Evolutionary conservation across 1,140 invertebrate species (phyloP).

Genomic region (Chlorops oryzae): DNA sequence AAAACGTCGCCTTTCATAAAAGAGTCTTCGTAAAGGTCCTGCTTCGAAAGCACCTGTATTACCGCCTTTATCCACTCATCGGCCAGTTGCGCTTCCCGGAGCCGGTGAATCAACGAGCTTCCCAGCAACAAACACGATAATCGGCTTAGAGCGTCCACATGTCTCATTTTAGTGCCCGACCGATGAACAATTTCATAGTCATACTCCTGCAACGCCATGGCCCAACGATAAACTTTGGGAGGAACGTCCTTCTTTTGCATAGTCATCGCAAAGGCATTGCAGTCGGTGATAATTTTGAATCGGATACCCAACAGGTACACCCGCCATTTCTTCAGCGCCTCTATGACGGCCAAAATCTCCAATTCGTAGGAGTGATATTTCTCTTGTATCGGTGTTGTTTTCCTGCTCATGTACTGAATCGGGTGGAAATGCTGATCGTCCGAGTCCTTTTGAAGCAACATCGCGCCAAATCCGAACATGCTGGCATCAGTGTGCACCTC

Average conservation of each 20-base stretch:
- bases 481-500: slow-evolving; percentile 44
- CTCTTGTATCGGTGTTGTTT: slow-evolving; percentile 17
- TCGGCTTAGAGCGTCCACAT: slow-evolving; percentile 9
- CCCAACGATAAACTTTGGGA: slow-evolving; percentile 2
- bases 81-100: too few species aligned
- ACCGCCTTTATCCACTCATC: slow-evolving; percentile 2
- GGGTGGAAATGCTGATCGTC: slow-evolving; percentile 4
- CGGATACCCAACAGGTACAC: slow-evolving; percentile 6
- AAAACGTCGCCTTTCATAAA: too few species aligned
- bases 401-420: slow-evolving; percentile 22
- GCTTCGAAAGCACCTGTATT: not conserved
- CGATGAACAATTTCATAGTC: slow-evolving; percentile 7
- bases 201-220: slow-evolving; percentile 6
- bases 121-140: not conserved
- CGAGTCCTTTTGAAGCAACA: slow-evolving; percentile 25
- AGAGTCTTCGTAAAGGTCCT: not conserved
- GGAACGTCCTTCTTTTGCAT: slow-evolving; percentile 6
- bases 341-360: slow-evolving; percentile 19
- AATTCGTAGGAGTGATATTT: slow-evolving; percentile 22
- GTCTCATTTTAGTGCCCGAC: slow-evolving; percentile 2
- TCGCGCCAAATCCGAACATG: slow-evolving; percentile 26
- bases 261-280: slow-evolving; percentile 8
- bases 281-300: slow-evolving; percentile 16
- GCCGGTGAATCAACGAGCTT: too few species aligned
- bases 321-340: slow-evolving; percentile 12